phyloP scores from a whole-genome alignment of 1,140 invertebrate genomes.

The Euschistus heros region DNA sequence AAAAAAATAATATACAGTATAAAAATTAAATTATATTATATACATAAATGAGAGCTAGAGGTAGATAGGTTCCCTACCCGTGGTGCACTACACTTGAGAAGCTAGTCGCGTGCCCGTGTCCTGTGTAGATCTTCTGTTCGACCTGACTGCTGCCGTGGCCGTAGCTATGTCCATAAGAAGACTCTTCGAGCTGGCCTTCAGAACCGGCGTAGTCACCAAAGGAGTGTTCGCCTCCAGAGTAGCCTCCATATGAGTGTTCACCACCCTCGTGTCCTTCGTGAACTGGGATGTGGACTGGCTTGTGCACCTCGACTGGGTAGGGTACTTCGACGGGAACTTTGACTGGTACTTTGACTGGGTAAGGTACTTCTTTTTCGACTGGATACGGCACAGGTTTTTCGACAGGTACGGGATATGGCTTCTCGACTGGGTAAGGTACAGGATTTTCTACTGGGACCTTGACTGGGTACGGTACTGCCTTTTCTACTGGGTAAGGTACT shows the following conservation, averaged over 20 bases:
- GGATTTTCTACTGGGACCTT: constrained; percentile 41
- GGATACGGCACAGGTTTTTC: constrained; percentile 53
- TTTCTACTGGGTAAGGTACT: constrained; percentile 44
- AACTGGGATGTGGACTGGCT: constrained; percentile 17
- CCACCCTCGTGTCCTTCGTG: constrained; percentile 4
- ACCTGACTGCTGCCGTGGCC: constrained; percentile 9
- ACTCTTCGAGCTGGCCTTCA: not conserved
- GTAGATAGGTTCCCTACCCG: not conserved
- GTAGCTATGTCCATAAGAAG: not conserved
- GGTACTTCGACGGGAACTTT: constrained; percentile 69
- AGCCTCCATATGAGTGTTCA: not conserved
- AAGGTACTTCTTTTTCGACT: constrained; percentile 65
- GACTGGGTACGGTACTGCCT: constrained; percentile 50
- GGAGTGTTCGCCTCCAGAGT: not conserved
- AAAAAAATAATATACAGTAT: no score
- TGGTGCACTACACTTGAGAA: constrained; percentile 17
- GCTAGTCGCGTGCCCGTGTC: not conserved
- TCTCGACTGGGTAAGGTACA: constrained; percentile 42
- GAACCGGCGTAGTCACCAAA: not conserved
- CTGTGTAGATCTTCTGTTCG: constrained; percentile 12
- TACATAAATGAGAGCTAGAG: no score
- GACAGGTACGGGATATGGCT: constrained; percentile 45
- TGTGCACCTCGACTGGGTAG: constrained; percentile 47
- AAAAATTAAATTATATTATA: no score
- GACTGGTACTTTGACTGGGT: constrained; percentile 67